Conservation (phyloP, 2,797 vertebrate species). For the Trachurus trachurus region DNA sequence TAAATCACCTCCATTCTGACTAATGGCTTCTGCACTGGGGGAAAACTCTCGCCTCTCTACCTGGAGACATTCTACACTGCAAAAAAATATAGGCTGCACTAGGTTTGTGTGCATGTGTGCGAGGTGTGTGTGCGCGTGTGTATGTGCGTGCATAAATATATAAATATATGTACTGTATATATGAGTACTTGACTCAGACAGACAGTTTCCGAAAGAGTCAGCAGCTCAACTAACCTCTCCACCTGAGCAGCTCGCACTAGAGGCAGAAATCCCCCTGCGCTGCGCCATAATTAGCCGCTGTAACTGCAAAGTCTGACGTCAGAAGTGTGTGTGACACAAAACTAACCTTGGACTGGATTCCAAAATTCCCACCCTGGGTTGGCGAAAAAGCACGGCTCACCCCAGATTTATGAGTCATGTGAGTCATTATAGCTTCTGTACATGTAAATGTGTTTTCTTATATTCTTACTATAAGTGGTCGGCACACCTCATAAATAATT, state of each 20-base stretch:
- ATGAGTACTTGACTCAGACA: constrained; percentile 58
- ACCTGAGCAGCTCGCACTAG: constrained; percentile 63
- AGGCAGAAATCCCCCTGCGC: constrained; percentile 75
- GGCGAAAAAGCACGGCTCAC: constrained; percentile 43
- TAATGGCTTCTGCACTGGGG: constrained; percentile 88
- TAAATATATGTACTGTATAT: constrained; percentile 24
- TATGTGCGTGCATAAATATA: neutral
- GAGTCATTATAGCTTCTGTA: constrained; percentile 41
- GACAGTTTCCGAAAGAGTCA: constrained; percentile 76
- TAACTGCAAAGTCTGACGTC: constrained; percentile 74
- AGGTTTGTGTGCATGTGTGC: constrained; percentile 33
- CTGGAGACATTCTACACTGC: constrained; percentile 79
- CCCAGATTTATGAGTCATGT: constrained; percentile 45
- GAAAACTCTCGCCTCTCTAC: constrained; percentile 83
- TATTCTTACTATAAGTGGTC: constrained; percentile 11
- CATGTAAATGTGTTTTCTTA: constrained; percentile 33
- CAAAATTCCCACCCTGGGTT: constrained; percentile 60
- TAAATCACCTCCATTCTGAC: constrained; percentile 90
- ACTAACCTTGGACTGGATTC: constrained; percentile 82
- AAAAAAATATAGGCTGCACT: constrained; percentile 68
- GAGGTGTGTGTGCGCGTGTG: constrained; percentile 1
- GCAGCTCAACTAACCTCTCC: constrained; percentile 71
- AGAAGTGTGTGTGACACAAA: constrained; percentile 69
- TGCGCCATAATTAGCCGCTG: constrained; percentile 79
- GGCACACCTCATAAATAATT: neutral